Evolutionary conservation across 2,113 vertebrate species (phyloP), one percentile per base, ranked within the genome.

Genomic region (Dasyornis broadbenti): DNA sequence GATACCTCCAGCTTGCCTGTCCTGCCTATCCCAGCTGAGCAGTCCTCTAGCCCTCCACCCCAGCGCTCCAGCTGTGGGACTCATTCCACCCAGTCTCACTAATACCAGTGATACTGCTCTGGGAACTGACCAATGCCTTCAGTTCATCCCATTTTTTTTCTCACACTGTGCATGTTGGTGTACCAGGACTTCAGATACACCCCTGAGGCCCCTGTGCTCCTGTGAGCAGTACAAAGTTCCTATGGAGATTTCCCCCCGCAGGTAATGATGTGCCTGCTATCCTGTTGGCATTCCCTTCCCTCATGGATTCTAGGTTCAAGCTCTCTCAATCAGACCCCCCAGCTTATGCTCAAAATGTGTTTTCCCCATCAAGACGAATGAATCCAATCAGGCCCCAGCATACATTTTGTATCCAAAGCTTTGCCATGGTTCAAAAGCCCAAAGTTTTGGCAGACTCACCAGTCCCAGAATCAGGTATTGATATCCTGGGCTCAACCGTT

Each of bases 141-240:
- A 6, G 13, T 39, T 39, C 20, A 22, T 18, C 37, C 27, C 13
- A 3, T 9, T 63, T 45, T 9, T 27, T 59, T 23, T 5, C 13
- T 71, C 44, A 40, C 50, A 28, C 9, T 47, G 24, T 1, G 0
- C 20, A 3, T 3, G 1, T 15, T 35, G 33, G 18, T 35, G 7
- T 53, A 47, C 18, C 42, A 60, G 57, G 24, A 65, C 71, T 59
- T 37, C 31, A 12, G 15, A 40, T 17, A 15, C 13, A 17, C 9
- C 37, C 18, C 33, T 15, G 64, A 65, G 45, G 14, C 13, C 2
- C 4, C 26, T 9, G 4, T 57, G 33, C 37, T 78, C 33, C 72
- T 33, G 37, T 27, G 24, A 71, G 59, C 37, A 39, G 42, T 21
- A 7, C 23, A 49, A 18, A 33, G 64, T 47, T 8, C 28, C 35